phyloP scores from a whole-genome alignment of 2,888 invertebrate genomes.

The Sipha maydis region DNA sequence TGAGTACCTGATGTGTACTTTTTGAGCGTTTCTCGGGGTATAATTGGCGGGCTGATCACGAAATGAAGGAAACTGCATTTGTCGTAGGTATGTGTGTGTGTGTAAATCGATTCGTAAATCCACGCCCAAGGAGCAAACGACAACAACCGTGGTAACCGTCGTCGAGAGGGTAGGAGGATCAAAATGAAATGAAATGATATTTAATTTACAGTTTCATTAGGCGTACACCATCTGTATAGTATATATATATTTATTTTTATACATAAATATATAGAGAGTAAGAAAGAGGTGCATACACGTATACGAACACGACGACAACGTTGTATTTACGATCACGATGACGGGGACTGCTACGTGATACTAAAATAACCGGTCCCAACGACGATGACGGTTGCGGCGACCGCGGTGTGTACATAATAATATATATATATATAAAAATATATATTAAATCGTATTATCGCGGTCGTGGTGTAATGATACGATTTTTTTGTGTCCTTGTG shows the following conservation, averaged over 20 bases:
- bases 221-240: background rate
- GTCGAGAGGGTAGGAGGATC: background rate
- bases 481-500: slow-evolving; percentile 26
- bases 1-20: background rate
- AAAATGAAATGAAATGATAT: slow-evolving; percentile 54
- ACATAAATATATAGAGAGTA: too few species aligned
- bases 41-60: slow-evolving; percentile 24
- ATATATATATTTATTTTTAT: too few species aligned
- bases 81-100: background rate
- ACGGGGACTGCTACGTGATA: background rate
- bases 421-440: slow-evolving; percentile 6
- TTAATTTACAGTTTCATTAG: slow-evolving; percentile 59
- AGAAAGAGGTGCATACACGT: background rate
- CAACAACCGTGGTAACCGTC: background rate
- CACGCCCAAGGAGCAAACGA: slow-evolving; percentile 23
- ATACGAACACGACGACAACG: background rate
- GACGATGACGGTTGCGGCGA: background rate
- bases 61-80: background rate
- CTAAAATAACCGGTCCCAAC: background rate
- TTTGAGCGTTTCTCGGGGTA: background rate
- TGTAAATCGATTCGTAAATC: slow-evolving; percentile 33
- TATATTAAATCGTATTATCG: slow-evolving; percentile 28
- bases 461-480: slow-evolving; percentile 28
- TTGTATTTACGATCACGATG: background rate
- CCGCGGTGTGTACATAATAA: background rate